phyloP scores from a whole-genome alignment of 2,888 invertebrate species.

The Anodontia alba region DNA sequence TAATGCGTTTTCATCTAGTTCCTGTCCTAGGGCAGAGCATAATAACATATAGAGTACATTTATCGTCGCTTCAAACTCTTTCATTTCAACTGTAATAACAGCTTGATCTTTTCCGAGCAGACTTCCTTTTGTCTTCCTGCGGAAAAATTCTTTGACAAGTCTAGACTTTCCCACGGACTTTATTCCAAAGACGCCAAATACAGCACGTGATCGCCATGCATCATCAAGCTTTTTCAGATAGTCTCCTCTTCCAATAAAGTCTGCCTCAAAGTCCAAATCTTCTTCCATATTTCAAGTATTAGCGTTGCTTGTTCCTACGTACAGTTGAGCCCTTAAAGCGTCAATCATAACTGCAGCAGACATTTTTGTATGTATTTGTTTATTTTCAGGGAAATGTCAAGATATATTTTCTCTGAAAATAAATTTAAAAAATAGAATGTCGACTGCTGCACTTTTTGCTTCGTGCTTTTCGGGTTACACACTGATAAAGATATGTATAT shows the following conservation, averaged over 20 bases:
- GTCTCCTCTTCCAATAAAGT: constrained; percentile 24
- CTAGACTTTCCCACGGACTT: constrained; percentile 30
- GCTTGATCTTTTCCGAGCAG: neutral
- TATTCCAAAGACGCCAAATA: constrained; percentile 25
- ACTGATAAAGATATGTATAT: too few relatives aligned
- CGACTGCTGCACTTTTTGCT: too few relatives aligned
- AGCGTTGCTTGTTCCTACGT: too few relatives aligned
- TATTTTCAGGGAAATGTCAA: too few relatives aligned
- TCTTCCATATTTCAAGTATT: too few relatives aligned
- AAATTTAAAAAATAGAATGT: too few relatives aligned
- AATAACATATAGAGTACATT: neutral
- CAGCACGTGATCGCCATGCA: neutral
- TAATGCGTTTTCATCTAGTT: neutral
- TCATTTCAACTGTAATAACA: neutral
- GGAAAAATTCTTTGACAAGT: constrained; percentile 22
- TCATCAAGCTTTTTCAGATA: constrained; percentile 17
- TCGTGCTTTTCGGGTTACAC: too few relatives aligned
- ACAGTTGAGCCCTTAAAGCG: too few relatives aligned
- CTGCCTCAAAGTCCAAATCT: neutral
- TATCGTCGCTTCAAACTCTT: neutral
- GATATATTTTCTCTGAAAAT: too few relatives aligned
- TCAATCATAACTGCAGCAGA: too few relatives aligned
- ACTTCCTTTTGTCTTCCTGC: neutral
- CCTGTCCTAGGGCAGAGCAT: neutral
- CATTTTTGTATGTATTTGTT: too few relatives aligned